These are phyloP conservation scores for Ovis aries DNA, from an alignment of 2,113 vertebrate species.

Conservation along the genomic window DNA sequence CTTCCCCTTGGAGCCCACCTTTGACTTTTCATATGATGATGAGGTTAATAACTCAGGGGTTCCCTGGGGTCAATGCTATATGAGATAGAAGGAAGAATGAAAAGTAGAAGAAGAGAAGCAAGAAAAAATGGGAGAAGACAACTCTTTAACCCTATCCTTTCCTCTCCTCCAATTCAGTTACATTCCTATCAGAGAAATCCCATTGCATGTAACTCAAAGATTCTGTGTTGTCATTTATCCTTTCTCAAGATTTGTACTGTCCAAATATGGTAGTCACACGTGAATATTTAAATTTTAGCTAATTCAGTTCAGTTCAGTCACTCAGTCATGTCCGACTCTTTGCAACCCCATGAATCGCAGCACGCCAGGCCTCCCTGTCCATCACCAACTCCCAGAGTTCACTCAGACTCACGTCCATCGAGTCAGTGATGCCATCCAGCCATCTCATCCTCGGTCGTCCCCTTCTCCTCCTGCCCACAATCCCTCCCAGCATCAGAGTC, in stretches of 20 bases:
- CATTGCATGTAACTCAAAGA: background rate
- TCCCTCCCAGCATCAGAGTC: too few relatives aligned
- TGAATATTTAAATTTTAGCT: background rate
- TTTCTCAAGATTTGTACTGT: background rate
- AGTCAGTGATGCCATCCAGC: too few relatives aligned
- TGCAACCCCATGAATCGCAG: too few relatives aligned
- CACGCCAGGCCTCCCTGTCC: too few relatives aligned
- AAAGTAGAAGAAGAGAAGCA: background rate
- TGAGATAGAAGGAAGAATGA: background rate
- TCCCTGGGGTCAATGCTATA: background rate
- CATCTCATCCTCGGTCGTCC: too few relatives aligned
- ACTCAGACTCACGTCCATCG: too few relatives aligned
- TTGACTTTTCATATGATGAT: background rate
- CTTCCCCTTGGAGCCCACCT: background rate
- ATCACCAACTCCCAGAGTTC: too few relatives aligned
- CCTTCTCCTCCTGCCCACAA: too few relatives aligned
- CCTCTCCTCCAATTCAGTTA: background rate
- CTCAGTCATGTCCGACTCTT: too few relatives aligned
- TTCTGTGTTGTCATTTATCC: background rate
- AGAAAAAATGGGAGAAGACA: background rate
- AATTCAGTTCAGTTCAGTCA: background rate
- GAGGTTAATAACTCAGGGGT: background rate
- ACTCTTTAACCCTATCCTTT: background rate
- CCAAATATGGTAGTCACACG: background rate
- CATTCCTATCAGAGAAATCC: background rate